Evolutionary conservation across 2,797 vertebrate genomes (phyloP).

Genomic region (Sebastes miniatus): DNA sequence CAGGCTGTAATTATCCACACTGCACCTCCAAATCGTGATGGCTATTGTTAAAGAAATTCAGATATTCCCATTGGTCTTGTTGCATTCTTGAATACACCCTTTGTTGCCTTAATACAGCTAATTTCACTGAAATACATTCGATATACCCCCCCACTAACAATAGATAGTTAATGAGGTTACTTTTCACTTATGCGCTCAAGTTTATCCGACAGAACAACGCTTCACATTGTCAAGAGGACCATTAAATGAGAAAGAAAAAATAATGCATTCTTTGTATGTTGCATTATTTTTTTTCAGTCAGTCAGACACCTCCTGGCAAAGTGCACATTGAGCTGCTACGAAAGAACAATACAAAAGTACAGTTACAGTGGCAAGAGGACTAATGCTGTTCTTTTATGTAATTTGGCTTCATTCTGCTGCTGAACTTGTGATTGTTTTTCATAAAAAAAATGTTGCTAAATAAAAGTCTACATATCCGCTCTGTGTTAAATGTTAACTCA

Average conservation of each 20-base stretch:
- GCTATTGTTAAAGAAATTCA: constrained; percentile 45
- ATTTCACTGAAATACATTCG: constrained; percentile 39
- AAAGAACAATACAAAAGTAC: constrained; percentile 53
- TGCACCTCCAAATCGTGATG: constrained; percentile 23
- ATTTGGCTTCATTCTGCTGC: constrained; percentile 60
- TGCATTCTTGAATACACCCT: constrained; percentile 30
- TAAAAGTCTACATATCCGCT: neutral
- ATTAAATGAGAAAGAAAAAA: constrained; percentile 5
- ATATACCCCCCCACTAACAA: constrained; percentile 12
- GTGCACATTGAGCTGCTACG: constrained; percentile 51
- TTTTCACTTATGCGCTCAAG: constrained; percentile 24
- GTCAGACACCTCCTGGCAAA: constrained; percentile 36
- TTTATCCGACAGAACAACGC: constrained; percentile 39
- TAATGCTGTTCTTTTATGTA: constrained; percentile 33
- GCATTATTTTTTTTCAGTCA: constrained; percentile 35
- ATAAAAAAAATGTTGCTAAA: neutral
- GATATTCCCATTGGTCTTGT: constrained; percentile 12
- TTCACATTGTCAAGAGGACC: neutral
- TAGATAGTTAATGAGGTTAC: constrained; percentile 45
- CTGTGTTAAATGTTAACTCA: neutral
- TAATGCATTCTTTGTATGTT: constrained; percentile 31
- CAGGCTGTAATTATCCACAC: constrained; percentile 45
- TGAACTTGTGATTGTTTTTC: constrained; percentile 39
- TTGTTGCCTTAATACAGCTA: constrained; percentile 51
- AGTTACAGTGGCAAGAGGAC: constrained; percentile 2